Evolutionary conservation across 2,797 vertebrate species (phyloP), one percentile per base, ranked within the genome.

Genomic region (Odontamblyopus rebecca): DNA sequence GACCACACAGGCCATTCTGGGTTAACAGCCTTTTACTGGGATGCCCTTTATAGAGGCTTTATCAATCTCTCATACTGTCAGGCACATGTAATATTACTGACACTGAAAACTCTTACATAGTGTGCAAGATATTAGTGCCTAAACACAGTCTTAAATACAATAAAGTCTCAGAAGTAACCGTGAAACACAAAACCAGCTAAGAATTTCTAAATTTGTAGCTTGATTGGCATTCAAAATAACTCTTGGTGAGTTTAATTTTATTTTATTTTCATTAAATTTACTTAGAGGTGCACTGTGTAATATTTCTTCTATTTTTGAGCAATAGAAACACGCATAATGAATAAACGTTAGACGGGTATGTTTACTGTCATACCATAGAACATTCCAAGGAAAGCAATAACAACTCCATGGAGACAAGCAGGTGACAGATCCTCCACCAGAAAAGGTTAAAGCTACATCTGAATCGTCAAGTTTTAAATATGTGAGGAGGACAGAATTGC

Each of bases 21-120:
- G 91, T 92, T 92, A 93, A 92, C 90, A 90, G 89, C 89, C 89
- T 92, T 91, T 91, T 91, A 90, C 89, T 89, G 87, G 75, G 81
- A 91, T 90, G 88, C 84, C 91, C 90, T 90, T 91, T 89, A 89
- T 86, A 80, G 86, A 90, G 79, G 85, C 85, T 85, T 90, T 89
- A 90, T 92, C 89, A 92, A 91, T 92, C 89, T 90, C 91, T 90
- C 89, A 91, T 88, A 84, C 67, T 29, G n/a, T 78, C 81, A 73
- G 81, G 71, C 83, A 81, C 80, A 74, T 82, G 85, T 80, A 86
- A 86, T 82, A 89, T 85, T 82, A 86, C 78, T 61, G 72, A 80
- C 84, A 73, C 82, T 76, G 78, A 80, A 79, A 77, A 81, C 74
- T 86, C 74, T 75, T 70, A 87, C 61, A 77, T 53, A 82, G 73